Conservation (phyloP, 2,113 vertebrate species). For the Dasyprocta punctata region DNA sequence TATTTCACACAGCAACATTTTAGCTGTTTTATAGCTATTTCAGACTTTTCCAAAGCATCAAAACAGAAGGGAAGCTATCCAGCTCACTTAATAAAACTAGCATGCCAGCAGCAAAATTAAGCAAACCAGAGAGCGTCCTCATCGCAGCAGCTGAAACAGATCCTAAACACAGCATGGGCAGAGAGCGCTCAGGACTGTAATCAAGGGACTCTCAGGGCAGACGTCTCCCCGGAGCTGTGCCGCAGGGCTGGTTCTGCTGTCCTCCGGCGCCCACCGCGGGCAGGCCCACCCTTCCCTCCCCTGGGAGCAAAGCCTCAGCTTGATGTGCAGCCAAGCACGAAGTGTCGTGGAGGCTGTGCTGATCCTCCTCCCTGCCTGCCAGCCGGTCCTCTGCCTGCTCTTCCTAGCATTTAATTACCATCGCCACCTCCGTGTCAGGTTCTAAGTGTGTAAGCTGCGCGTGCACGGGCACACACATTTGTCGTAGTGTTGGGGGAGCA, state of each 20-base stretch:
- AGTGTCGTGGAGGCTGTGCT: too few relatives aligned
- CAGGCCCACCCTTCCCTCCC: too few relatives aligned
- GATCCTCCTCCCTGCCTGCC: neutral
- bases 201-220: neutral
- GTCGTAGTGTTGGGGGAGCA: neutral
- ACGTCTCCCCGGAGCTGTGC: neutral
- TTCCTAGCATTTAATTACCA: neutral
- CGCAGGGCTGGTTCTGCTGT: neutral
- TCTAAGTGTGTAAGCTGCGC: neutral
- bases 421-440: neutral
- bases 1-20: neutral
- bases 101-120: neutral
- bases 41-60: neutral
- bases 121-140: neutral
- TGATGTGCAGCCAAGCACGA: too few relatives aligned
- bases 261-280: too few relatives aligned
- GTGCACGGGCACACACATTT: neutral
- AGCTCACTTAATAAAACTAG: constrained; percentile 4
- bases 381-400: neutral
- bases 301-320: too few relatives aligned
- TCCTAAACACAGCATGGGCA: neutral
- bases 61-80: neutral
- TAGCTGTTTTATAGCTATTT: neutral
- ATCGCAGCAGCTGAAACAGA: neutral
- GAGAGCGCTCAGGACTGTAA: neutral